Evolutionary conservation across 2,113 vertebrate genomes (phyloP).

Genomic region (Acanthisitta chloris): DNA sequence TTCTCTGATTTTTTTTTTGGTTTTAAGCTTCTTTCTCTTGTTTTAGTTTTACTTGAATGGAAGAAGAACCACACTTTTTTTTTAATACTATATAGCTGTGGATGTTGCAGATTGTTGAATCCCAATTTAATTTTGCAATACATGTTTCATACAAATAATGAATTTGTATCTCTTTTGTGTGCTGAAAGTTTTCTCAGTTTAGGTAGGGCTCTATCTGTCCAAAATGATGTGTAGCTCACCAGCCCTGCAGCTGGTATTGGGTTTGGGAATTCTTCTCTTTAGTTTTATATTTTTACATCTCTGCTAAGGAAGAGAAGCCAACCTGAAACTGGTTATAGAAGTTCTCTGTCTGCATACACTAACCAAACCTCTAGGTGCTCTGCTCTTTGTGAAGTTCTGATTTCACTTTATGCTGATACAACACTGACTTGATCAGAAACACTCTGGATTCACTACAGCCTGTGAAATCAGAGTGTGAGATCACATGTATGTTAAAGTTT

Average conservation of each 20-base stretch:
- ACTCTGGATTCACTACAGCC: not conserved
- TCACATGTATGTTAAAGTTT: not conserved
- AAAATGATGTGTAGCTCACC: not conserved
- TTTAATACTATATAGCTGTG: constrained; percentile 58
- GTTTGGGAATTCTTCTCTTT: not conserved
- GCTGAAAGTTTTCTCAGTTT: constrained; percentile 25
- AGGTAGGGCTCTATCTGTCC: constrained; percentile 1
- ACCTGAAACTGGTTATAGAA: not conserved
- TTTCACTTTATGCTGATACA: not conserved
- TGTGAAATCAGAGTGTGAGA: not conserved
- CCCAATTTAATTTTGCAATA: constrained; percentile 47
- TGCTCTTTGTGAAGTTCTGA: not conserved
- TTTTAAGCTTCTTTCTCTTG: constrained; percentile 57
- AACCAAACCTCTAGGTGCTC: not conserved
- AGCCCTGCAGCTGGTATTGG: not conserved
- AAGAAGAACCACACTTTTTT: constrained; percentile 57
- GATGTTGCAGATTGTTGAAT: constrained; percentile 62
- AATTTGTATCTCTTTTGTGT: constrained; percentile 57
- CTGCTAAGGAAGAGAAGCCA: not conserved
- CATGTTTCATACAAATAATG: constrained; percentile 56
- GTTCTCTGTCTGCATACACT: not conserved
- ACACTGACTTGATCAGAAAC: not conserved
- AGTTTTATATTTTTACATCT: not conserved
- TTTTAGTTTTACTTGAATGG: constrained; percentile 76
- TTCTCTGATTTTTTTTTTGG: constrained; percentile 49